Evolutionary conservation across 2,797 vertebrate species (phyloP).

Genomic region (Esox masquinongy): DNA sequence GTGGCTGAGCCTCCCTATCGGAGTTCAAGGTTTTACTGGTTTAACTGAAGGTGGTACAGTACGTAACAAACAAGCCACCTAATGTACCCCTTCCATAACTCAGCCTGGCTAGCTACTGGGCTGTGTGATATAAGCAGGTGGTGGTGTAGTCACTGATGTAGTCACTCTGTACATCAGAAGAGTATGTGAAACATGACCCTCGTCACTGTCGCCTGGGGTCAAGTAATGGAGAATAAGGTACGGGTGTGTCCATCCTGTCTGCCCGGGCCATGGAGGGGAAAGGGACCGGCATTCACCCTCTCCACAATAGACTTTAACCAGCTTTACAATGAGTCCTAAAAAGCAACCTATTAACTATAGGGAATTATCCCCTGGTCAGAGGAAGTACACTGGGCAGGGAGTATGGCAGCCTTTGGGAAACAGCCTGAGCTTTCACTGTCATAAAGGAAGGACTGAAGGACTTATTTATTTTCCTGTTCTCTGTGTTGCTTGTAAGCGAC

Average conservation of each 20-base stretch:
- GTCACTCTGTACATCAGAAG: too few relatives aligned
- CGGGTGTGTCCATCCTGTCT: neutral
- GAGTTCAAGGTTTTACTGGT: too few relatives aligned
- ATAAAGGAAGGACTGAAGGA: neutral
- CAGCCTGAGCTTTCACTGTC: constrained; percentile 32
- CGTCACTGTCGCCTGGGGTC: too few relatives aligned
- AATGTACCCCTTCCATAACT: too few relatives aligned
- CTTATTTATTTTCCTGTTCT: neutral
- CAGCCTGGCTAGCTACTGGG: too few relatives aligned
- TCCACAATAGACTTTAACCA: constrained; percentile 39
- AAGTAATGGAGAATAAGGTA: neutral
- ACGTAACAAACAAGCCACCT: too few relatives aligned
- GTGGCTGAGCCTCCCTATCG: too few relatives aligned
- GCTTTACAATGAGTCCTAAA: constrained; percentile 3
- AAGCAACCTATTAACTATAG: neutral
- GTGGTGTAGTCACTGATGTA: too few relatives aligned
- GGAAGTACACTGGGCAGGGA: neutral
- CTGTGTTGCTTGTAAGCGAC: neutral
- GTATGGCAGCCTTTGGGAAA: neutral
- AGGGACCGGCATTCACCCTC: neutral
- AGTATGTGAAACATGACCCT: too few relatives aligned
- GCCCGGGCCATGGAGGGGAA: neutral
- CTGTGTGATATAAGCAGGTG: too few relatives aligned
- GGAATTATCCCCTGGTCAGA: neutral
- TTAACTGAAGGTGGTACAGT: too few relatives aligned